Evolutionary conservation across 2,888 invertebrate species (phyloP), one percentile per base, ranked within the genome.

Genomic region (Xestobium rufovillosum): DNA sequence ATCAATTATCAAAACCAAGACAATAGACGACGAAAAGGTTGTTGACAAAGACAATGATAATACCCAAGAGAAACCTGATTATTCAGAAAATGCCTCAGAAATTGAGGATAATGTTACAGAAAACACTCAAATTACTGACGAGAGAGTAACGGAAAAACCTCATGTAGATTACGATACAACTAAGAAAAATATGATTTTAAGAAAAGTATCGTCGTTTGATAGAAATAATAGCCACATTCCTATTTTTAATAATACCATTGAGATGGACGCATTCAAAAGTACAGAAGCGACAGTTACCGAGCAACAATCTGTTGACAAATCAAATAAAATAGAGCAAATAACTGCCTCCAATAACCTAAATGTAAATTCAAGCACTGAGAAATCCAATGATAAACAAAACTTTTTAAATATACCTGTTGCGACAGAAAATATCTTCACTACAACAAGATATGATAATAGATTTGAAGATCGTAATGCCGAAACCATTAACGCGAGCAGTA

Each of bases 1-100:
- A 34, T 64, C 65, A 42, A 71, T 69, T 46, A 72, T 73, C 48
- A 71, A 75, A 59, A 73, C 73, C 48, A 71, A 72, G 64, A 66
- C 71, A 52, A 65, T 70, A 40, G 65, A 66, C 41, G 56, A 69
- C 37, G n/a, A n/a, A n/a, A 53, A 61, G 47, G 69, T 70, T 50
- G 69, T 68, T 39, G 16, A 31, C 4, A n/a, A 36, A 17, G n/a
- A 32, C 12, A 31, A 34, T 10, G 34, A 42, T 31, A 26, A 38
- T 8, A 31, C 39, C 6, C 14, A 38, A 15, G 14, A 33, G 10
- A 15, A 30, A 6, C 6, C 23, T n/a, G n/a, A n/a, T n/a, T n/a
- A n/a, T n/a, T n/a, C 71, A 52, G 65, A 70, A 40, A 65, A 66
- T 41, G 56, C 69, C 37, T n/a, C n/a, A n/a, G 52, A 61, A 47